Conservation (phyloP, 2,113 vertebrate genomes). For the Mesocricetus auratus region DNA sequence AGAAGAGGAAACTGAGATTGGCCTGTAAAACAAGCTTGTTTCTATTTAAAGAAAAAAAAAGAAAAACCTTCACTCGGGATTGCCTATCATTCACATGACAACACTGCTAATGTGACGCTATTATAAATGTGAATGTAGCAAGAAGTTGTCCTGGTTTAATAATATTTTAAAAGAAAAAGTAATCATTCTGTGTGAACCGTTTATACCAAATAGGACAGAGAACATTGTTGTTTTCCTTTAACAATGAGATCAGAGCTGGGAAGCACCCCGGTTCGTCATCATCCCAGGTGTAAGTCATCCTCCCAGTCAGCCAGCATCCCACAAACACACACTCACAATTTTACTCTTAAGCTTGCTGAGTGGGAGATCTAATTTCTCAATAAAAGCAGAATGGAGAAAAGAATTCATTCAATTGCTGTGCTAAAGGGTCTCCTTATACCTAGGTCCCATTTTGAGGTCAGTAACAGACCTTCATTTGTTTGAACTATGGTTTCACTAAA, state of each 20-base stretch:
- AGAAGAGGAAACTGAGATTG: too few relatives aligned
- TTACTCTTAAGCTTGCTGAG: constrained; percentile 23
- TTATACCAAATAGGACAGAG: constrained; percentile 16
- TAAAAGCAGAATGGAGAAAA: constrained; percentile 49
- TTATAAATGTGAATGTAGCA: constrained; percentile 82
- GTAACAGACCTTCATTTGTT: constrained; percentile 72
- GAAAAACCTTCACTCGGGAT: constrained; percentile 87
- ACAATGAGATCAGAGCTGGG: constrained; percentile 61
- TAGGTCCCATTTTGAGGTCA: constrained; percentile 60
- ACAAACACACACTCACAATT: constrained; percentile 11
- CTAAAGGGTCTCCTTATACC: constrained; percentile 54
- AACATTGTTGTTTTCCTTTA: constrained; percentile 62
- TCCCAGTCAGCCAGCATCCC: constrained; percentile 56
- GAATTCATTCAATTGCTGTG: constrained; percentile 51
- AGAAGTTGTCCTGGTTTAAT: constrained; percentile 80
- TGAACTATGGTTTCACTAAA: constrained; percentile 76
- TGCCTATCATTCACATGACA: constrained; percentile 88
- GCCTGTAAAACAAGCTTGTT: too few relatives aligned
- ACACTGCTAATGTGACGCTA: constrained; percentile 83
- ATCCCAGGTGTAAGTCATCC: too few relatives aligned
- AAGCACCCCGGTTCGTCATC: constrained; percentile 20
- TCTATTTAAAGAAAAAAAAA: too few relatives aligned
- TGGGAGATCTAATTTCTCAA: constrained; percentile 49
- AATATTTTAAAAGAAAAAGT: constrained; percentile 83
- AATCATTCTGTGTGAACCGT: constrained; percentile 78